These are phyloP conservation scores for Coelogynopora nodosa DNA, from an alignment of 2,888 invertebrate species.

Conservation along the genomic window DNA sequence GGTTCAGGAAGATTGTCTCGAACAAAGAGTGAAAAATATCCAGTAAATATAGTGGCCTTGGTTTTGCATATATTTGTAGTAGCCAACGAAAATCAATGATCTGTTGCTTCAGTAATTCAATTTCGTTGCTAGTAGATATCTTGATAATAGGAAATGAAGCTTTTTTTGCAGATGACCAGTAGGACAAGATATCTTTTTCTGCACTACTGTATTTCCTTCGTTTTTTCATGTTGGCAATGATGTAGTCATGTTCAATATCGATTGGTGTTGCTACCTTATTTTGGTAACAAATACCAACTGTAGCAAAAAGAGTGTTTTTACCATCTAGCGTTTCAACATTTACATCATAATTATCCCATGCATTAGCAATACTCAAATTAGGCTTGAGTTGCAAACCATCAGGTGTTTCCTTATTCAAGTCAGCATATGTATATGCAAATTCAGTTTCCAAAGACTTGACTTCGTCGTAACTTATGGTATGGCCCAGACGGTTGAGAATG, in stretches of 20 bases:
- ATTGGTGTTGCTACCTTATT: not conserved
- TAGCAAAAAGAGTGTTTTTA: not conserved
- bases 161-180: not conserved
- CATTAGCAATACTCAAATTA: conserved; percentile 34
- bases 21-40: conserved; percentile 34
- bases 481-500: not conserved
- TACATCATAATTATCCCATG: conserved; percentile 46
- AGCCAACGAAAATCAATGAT: conserved; percentile 9
- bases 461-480: not conserved
- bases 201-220: too few species aligned
- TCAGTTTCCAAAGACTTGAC: not conserved
- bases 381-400: conserved; percentile 37
- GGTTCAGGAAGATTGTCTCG: conserved; percentile 42
- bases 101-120: not conserved
- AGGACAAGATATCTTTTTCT: not conserved
- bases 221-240: too few species aligned
- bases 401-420: conserved; percentile 41
- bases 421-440: not conserved
- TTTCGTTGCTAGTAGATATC: not conserved
- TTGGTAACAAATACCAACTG: conserved; percentile 19
- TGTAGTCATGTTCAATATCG: not conserved
- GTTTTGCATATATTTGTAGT: not conserved
- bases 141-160: conserved; percentile 15
- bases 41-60: conserved; percentile 39
- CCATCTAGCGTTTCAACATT: conserved; percentile 28